Conservation (phyloP, 2,888 invertebrate species). For the Amblyjoppa fuscipennis region DNA sequence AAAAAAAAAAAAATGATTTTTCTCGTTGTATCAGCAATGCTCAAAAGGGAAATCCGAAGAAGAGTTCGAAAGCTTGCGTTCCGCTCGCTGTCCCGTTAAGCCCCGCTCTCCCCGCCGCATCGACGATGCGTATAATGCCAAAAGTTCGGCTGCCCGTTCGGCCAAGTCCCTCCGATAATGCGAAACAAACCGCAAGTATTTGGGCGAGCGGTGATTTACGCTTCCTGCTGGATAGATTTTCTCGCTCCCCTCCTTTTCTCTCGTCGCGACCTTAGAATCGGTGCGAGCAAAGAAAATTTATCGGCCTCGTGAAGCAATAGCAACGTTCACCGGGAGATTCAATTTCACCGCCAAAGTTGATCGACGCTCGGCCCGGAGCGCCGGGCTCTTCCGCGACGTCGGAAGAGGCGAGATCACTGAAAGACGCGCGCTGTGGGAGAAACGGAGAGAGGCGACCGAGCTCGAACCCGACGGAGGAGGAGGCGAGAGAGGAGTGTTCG, state of each 20-base stretch:
- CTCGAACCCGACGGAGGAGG: not conserved
- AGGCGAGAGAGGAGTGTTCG: slow-evolving; percentile 46
- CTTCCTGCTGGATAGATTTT: slow-evolving; percentile 21
- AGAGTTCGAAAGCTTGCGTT: too few relatives aligned
- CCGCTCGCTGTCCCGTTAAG: too few relatives aligned
- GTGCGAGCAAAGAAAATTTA: slow-evolving; percentile 58
- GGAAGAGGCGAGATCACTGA: slow-evolving; percentile 1
- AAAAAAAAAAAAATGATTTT: too few relatives aligned
- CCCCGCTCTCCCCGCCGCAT: too few relatives aligned
- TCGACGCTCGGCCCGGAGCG: slow-evolving; percentile 61
- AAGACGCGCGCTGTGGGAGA: not conserved
- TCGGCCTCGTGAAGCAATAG: slow-evolving; percentile 56
- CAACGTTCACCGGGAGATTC: slow-evolving; percentile 67
- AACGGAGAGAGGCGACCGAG: not conserved
- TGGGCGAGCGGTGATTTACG: slow-evolving; percentile 59
- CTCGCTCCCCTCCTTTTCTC: not conserved
- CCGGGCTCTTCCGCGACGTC: slow-evolving; percentile 25
- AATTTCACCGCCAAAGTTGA: slow-evolving; percentile 70
- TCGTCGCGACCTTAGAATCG: slow-evolving; percentile 8
- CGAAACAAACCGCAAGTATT: slow-evolving; percentile 52
- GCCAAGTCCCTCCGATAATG: slow-evolving; percentile 49
- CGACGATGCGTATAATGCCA: too few relatives aligned
- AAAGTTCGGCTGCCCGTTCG: not conserved
- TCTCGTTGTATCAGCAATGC: too few relatives aligned
- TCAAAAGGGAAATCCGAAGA: too few relatives aligned